phyloP scores from a whole-genome alignment of 2,888 invertebrate genomes.

The Dyspetes luteomarginatus region DNA sequence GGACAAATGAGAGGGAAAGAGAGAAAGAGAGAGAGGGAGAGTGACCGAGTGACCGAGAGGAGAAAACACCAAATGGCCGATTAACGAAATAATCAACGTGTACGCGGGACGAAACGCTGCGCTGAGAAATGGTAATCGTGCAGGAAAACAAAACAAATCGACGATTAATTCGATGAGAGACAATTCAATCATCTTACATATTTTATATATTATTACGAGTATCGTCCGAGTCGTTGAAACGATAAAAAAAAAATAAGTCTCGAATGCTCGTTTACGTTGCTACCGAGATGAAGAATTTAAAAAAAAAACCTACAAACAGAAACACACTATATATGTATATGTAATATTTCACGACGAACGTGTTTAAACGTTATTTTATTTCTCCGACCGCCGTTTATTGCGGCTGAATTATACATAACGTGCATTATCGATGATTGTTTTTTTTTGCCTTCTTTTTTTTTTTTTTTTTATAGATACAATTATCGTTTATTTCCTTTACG shows the following conservation, averaged over 20 bases:
- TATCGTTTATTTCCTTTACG: neutral
- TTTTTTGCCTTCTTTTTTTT: slow-evolving; percentile 43
- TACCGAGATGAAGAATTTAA: slow-evolving; percentile 49
- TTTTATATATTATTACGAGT: neutral
- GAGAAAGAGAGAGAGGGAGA: neutral
- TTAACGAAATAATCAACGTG: slow-evolving; percentile 2
- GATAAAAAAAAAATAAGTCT: slow-evolving; percentile 20
- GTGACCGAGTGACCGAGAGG: too few species aligned
- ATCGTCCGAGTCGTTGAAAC: slow-evolving; percentile 33
- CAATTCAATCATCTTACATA: neutral
- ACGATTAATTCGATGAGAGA: neutral
- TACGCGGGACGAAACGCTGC: too few species aligned
- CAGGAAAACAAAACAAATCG: neutral
- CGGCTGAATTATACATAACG: slow-evolving; percentile 28
- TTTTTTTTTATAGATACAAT: slow-evolving; percentile 27
- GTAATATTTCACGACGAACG: slow-evolving; percentile 36
- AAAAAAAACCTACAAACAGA: slow-evolving; percentile 27
- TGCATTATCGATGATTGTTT: slow-evolving; percentile 36
- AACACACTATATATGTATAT: neutral
- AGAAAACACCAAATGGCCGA: neutral
- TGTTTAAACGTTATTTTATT: slow-evolving; percentile 4
- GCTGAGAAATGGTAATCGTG: slow-evolving; percentile 31
- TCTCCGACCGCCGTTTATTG: slow-evolving; percentile 28
- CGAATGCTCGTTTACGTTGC: slow-evolving; percentile 32
- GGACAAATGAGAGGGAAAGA: slow-evolving; percentile 3